Evolutionary conservation across 2,113 vertebrate genomes (phyloP), one percentile per base, ranked within the genome.

Genomic region (Sisor rabdophorus): DNA sequence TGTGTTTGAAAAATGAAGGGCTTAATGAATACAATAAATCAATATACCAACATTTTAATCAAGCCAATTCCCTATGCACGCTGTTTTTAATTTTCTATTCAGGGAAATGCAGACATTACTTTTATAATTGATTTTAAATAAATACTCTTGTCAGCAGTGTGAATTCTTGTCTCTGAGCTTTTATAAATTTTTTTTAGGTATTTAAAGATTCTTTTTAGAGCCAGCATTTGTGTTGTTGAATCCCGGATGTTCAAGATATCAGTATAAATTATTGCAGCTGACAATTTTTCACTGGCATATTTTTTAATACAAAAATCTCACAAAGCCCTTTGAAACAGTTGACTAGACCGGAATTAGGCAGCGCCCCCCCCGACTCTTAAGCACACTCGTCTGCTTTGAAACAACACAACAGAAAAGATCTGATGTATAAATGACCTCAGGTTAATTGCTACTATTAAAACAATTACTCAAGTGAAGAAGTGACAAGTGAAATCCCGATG

Each of bases 371-470:
- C 61, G 28, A 44, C 32, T 61, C 56, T 70, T 40, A 71, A 81
- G 26, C 44, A 73, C 30, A 68, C 6, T 0, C 12, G 9, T 54
- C 65, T 56, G 48, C 30, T 70, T 70, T 68, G 7, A 75, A 78
- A 47, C n/a, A 52, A 47, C 68, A 40, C 68, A 78, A 59, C 60
- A 44, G 44, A 16, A 74, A 58, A 50, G 52, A 76, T 60, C 67
- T 32, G 59, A 63, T 71, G 67, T 53, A 54, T 60, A 77, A 61
- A 32, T 77, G 76, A 71, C 58, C 56, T 55, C 20, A 54, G 68
- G 76, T 78, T 78, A 78, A 78, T 71, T 63, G 69, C n/a, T 32
- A 55, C 76, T 78, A 71, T 44, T 22, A 52, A 77, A 76, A 77
- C 60, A 77, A 47, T 63, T 81, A 69, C 63, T 50, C 44, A 55